Conservation (phyloP, 2,113 vertebrate species). For the Haliaeetus leucogaster region DNA sequence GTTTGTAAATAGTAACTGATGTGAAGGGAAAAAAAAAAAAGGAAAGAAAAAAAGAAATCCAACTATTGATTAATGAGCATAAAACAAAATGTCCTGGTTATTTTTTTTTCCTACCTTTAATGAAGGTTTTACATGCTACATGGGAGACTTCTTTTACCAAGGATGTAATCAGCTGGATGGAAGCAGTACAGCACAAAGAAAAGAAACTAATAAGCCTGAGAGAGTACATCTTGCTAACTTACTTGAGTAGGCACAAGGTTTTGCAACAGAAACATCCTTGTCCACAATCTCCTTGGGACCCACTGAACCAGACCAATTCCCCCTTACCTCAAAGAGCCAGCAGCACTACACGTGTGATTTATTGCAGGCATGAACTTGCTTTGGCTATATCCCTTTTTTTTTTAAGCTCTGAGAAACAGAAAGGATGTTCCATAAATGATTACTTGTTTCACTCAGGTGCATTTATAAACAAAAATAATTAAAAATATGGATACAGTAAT, state of each 20-base stretch:
- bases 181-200: background rate
- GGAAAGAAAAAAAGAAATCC: background rate
- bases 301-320: background rate
- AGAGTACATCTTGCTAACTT: background rate
- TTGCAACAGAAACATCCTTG: background rate
- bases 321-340: background rate
- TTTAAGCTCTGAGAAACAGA: background rate
- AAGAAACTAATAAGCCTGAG: background rate
- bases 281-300: background rate
- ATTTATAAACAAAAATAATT: background rate
- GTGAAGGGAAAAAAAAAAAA: background rate
- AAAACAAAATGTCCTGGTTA: background rate
- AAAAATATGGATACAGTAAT: background rate
- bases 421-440: background rate
- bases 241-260: background rate
- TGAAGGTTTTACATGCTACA: background rate
- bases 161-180: background rate
- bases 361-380: background rate
- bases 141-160: background rate
- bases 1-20: background rate
- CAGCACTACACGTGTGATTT: fast-evolving
- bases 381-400: background rate
- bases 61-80: background rate
- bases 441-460: background rate
- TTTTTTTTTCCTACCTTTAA: background rate